Evolutionary conservation across 2,113 vertebrate species (phyloP).

Genomic region (Pandion haliaetus): DNA sequence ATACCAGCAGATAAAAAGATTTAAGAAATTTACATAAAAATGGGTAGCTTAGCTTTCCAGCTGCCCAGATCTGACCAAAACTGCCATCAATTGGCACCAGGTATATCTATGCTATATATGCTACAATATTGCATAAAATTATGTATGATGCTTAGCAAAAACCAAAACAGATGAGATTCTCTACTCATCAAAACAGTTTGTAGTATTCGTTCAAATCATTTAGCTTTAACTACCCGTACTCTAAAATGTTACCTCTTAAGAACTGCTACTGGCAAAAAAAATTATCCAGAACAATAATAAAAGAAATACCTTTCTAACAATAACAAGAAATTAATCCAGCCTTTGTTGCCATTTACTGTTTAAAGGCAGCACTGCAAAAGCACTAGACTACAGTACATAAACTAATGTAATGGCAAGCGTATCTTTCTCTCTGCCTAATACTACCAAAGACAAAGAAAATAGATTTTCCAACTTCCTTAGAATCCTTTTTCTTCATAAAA

Average conservation of each 20-base stretch:
- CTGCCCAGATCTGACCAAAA: background rate
- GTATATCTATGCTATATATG: background rate
- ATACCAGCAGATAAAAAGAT: background rate
- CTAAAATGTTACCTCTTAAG: background rate
- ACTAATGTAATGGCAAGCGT: background rate
- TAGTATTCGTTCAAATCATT: background rate
- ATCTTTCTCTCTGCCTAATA: background rate
- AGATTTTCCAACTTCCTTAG: background rate
- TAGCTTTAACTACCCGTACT: background rate
- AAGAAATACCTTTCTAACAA: background rate
- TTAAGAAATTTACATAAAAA: background rate
- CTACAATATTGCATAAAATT: background rate
- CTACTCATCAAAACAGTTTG: background rate
- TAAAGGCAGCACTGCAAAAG: background rate
- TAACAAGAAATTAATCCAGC: background rate
- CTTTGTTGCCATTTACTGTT: background rate
- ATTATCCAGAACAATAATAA: background rate
- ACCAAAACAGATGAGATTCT: background rate
- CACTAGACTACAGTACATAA: background rate
- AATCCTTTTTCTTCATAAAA: background rate
- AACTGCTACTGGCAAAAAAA: background rate
- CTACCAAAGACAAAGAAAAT: background rate
- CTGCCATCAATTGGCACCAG: background rate
- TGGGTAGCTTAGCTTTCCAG: background rate
- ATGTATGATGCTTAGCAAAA: background rate